Evolutionary conservation across 35 echinoderm and acorn worm genomes (phyloP).

Genomic region (Apostichopus parvimensis): DNA sequence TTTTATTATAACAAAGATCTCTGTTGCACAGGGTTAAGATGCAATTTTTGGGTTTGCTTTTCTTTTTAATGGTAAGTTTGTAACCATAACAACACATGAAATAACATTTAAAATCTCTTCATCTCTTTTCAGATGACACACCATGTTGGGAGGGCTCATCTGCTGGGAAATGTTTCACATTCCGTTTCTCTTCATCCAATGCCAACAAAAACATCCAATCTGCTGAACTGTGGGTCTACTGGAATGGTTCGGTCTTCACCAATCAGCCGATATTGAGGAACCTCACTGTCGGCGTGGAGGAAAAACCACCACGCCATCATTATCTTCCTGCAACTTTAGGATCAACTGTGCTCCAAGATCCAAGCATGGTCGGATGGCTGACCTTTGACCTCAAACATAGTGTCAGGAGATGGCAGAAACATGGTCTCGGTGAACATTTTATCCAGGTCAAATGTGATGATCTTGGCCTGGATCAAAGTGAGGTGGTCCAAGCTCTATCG

Average conservation of each 20-base stretch:
- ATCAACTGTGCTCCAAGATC: neutral
- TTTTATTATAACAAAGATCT: no score
- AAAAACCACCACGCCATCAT: neutral
- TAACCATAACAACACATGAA: no score
- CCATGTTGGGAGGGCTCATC: neutral
- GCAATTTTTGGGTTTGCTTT: no score
- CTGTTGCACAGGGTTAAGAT: no score
- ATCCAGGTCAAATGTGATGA: constrained; percentile 16
- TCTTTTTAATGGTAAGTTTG: no score
- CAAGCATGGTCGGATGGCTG: constrained; percentile 7
- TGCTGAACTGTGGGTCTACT: constrained; percentile 38
- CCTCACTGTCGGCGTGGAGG: neutral
- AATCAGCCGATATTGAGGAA: neutral
- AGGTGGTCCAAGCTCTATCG: constrained; percentile 16
- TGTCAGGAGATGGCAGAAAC: constrained; percentile 47
- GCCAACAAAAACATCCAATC: constrained; percentile 38
- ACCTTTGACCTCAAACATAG: constrained; percentile 25
- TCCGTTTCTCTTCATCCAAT: constrained; percentile 33
- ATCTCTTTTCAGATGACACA: neutral
- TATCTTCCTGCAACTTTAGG: neutral
- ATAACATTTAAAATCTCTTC: no score
- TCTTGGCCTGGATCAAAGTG: neutral
- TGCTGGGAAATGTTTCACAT: constrained; percentile 34
- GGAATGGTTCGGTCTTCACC: constrained; percentile 41
- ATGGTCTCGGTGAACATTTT: neutral